Evolutionary conservation across 2,888 invertebrate genomes (phyloP), one percentile per base, ranked within the genome.

Genomic region (Acronicta psi): DNA sequence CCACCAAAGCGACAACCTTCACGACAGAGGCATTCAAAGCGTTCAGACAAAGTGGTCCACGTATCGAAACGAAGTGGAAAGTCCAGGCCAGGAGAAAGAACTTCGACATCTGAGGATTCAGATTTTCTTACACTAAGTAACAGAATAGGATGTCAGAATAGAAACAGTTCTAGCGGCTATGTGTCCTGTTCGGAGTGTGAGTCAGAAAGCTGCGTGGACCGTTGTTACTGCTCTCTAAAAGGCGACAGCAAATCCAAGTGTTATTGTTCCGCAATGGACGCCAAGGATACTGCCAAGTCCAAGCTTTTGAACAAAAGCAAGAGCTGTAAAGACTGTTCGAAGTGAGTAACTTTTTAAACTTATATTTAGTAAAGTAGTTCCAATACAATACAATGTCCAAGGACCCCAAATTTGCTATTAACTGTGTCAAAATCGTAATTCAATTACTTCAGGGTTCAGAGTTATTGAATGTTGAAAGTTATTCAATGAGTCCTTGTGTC

Each of bases 141-240:
- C 72, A 90, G 95, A 55, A 85, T 95, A 4, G 95, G 95, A 47
- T 95, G 95, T 61, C 94, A 95, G 65, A 95, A 96, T 66, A 84
- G 96, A 38, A 96, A 96, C 73, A 96, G 96, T 79, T 96, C 96
- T 8, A 96, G 96, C 77, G 96, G 96, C 75, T 98, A 98, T 82
- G 97, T 98, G 0, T 97, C 97, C 2, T 98, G 98, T 85, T 98
- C 98, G 40, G 98, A 98, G 87, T 98, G 98, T 83, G 98, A 98
- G 81, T 97, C 97, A 2, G 98, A 98, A 75, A 96, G 97, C 13
- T 98, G 98, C 81, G 96, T 97, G 0, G 98, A 98, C 83, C 96
- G 97, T 76, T 98, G 98, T 80, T 98, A 98, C 81, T 98, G 98
- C 82, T 97, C 97, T 2, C 81, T 97, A 58, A 96, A 96, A 18